Evolutionary conservation across 2,797 vertebrate genomes (phyloP).

Genomic region (Acanthurus leucopareius): DNA sequence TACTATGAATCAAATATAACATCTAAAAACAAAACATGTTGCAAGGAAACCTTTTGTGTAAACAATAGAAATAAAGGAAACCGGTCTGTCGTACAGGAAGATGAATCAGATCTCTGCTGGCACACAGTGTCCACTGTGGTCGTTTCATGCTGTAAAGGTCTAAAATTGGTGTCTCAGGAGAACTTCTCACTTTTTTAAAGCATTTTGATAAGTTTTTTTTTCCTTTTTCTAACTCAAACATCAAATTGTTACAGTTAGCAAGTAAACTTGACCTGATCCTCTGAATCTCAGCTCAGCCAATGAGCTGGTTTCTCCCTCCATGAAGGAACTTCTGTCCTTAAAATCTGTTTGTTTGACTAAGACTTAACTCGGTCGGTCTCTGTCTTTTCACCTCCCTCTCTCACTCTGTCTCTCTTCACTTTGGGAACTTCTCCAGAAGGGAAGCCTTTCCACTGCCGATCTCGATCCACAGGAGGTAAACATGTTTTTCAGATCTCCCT

Average conservation of each 20-base stretch:
- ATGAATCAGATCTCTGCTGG: slow-evolving; percentile 8
- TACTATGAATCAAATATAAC: slow-evolving; percentile 18
- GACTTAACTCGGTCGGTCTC: slow-evolving; percentile 18
- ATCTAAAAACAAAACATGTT: slow-evolving; percentile 9
- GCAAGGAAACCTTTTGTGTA: slow-evolving; percentile 26
- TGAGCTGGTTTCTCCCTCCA: not conserved
- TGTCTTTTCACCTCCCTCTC: not conserved
- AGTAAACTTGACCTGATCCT: not conserved
- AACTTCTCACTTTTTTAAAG: not conserved
- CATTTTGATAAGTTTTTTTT: not conserved
- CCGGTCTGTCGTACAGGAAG: slow-evolving; percentile 15
- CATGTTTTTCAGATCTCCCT: slow-evolving; percentile 86
- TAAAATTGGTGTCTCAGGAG: not conserved
- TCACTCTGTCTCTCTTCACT: slow-evolving; percentile 17
- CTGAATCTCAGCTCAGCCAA: not conserved
- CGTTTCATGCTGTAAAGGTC: not conserved
- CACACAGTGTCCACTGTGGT: not conserved
- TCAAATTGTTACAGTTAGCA: not conserved
- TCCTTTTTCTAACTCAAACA: not conserved
- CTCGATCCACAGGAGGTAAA: slow-evolving; percentile 88
- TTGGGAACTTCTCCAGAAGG: slow-evolving; percentile 85
- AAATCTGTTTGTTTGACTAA: slow-evolving; percentile 18
- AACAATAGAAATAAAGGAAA: slow-evolving; percentile 31
- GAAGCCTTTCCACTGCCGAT: slow-evolving; percentile 86
- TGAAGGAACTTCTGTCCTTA: not conserved